Conservation (phyloP, 2,888 invertebrate species). For the Cecidostiba fungosa region DNA sequence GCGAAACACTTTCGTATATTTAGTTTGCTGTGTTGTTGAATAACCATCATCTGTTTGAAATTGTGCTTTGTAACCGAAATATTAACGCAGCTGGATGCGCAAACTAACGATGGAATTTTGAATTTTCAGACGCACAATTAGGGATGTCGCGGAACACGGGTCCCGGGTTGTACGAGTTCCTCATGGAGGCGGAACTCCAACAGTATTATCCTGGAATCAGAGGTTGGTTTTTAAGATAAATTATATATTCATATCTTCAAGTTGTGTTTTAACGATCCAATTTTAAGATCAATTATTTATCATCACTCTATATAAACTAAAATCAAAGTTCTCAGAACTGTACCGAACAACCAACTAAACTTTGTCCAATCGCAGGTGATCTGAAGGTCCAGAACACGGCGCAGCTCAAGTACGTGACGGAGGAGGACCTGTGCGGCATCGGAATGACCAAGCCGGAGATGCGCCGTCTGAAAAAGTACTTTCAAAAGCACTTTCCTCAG, state of each 20-base stretch:
- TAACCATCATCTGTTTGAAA: neutral
- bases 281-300: neutral
- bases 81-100: no score
- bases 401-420: constrained; percentile 96
- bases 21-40: neutral
- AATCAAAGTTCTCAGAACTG: neutral
- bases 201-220: constrained; percentile 89
- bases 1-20: neutral
- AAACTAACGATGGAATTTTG: neutral
- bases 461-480: constrained; percentile 95
- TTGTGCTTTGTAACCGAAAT: neutral
- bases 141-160: constrained; percentile 80
- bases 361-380: constrained; percentile 80
- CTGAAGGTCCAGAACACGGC: constrained; percentile 93
- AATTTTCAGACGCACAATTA: constrained; percentile 74
- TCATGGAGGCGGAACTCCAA: constrained; percentile 95
- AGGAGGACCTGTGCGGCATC: constrained; percentile 94
- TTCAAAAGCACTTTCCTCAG: constrained; percentile 95
- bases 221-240: constrained; percentile 68
- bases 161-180: constrained; percentile 92
- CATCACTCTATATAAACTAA: no score
- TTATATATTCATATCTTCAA: neutral
- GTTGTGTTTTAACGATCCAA: no score
- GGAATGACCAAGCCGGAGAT: constrained; percentile 98
- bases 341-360: neutral